Percentiles rank a stretch among this genome's conserved stretches.
phyloP scores from a whole-genome alignment of 2,113 vertebrate genomes.

The Numenius arquata region DNA sequence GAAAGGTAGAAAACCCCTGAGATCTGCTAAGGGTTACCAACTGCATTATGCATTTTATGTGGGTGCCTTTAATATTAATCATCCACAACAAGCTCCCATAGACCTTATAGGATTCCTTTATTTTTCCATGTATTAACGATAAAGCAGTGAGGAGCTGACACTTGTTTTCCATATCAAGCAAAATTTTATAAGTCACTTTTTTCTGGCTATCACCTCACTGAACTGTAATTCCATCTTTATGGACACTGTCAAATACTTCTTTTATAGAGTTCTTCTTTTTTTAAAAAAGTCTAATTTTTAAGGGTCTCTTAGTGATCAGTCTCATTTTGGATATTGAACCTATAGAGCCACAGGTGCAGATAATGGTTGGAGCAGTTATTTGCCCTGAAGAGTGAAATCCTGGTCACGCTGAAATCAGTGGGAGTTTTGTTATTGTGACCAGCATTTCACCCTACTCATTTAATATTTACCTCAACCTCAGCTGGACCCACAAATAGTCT shows the following conservation, averaged over 20 bases:
- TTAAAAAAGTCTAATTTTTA: neutral
- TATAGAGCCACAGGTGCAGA: neutral
- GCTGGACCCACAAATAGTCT: neutral
- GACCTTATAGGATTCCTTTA: neutral
- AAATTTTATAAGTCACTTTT: neutral
- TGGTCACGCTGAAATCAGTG: neutral
- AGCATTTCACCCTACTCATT: neutral
- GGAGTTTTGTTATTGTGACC: neutral
- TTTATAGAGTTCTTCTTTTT: neutral
- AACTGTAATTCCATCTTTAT: constrained; percentile 32
- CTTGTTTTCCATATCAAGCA: constrained; percentile 15
- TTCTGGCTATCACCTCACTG: constrained; percentile 29
- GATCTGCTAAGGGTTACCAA: constrained; percentile 4
- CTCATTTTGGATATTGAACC: neutral
- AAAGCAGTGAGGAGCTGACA: neutral
- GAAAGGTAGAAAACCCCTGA: neutral
- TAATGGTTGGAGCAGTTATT: neutral
- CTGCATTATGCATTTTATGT: constrained; percentile 16
- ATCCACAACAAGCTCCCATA: constrained; percentile 4
- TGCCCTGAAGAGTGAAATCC: neutral
- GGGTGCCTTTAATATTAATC: constrained; percentile 36
- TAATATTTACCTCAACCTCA: neutral
- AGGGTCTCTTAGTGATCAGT: neutral
- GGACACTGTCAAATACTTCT: constrained; percentile 4
- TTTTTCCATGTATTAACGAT: neutral